Evolutionary conservation across 2,888 invertebrate species (phyloP), one percentile per base, ranked within the genome.

Genomic region (Lasiommata megera): DNA sequence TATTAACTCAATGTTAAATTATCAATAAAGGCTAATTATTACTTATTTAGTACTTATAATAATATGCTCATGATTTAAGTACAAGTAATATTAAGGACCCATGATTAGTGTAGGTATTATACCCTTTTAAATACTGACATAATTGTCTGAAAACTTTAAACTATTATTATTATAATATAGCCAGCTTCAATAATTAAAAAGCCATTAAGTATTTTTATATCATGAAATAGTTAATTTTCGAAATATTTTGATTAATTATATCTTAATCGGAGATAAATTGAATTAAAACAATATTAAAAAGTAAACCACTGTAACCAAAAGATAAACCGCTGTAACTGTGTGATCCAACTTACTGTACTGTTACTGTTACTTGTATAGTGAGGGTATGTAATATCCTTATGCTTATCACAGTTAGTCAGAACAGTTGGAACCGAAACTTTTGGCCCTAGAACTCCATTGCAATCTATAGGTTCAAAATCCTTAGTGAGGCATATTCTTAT

Each of bases 401-500:
- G 77, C 6, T 75, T 72, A 60, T 92, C 85, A 73, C 95, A 95
- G 71, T 94, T 94, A 0, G 93, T 93, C 23, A 93, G 86, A 52
- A 93, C 88, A 9, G 82, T 79, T 1, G 80, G 79, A 28, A 62
- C 50, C n/a, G 60, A 66, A 17, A 65, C 50, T 12, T 57, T 59
- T 46, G 63, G 57, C 38, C 55, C 53, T 8, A 73, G 57, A 1
- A 93, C 88, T 8, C 92, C 92, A 76, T 95, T 93, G 72, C 96
- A 96, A 73, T 95, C 92, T 1, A 92, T 88, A 12, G 95, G 72
- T 36, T 92, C 77, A 16, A 96, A 77, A 0, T 82, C 77, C 72
- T 95, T 96, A 72, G 94, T 89, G 66, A 96, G 94, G 71, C 96
- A 96, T 50, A 96, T 92, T 16, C 95, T 88, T 54, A 96, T 93